A percentile compares a stretch with the other conserved stretches of the same genome.
Evolutionary conservation across 2,888 invertebrate species (phyloP).

Genomic region (Ligdia adustata): DNA sequence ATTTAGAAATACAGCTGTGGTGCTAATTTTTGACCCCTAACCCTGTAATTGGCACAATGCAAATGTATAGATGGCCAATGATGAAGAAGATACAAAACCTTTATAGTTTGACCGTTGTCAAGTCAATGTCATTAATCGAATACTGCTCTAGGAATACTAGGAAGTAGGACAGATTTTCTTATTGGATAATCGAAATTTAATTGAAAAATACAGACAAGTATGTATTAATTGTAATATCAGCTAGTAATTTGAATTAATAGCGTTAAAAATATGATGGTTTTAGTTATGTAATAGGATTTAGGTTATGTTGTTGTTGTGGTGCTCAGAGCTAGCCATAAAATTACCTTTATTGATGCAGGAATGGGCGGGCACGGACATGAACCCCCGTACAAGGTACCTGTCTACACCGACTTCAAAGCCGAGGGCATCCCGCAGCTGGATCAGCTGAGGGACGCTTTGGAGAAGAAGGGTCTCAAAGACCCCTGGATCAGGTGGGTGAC

Average conservation of each 20-base stretch:
- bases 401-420: slow-evolving; percentile 88
- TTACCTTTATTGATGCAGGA: slow-evolving; percentile 27
- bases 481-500: slow-evolving; percentile 91
- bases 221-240: neutral
- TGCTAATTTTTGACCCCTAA: too few relatives aligned
- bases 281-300: slow-evolving; percentile 49
- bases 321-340: neutral
- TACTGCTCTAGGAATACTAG: too few relatives aligned
- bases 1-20: too few relatives aligned
- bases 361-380: slow-evolving; percentile 73
- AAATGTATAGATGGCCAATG: too few relatives aligned
- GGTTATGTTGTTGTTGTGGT: slow-evolving; percentile 46
- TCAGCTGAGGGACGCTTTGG: slow-evolving; percentile 86
- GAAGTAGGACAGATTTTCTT: too few relatives aligned
- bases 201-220: neutral
- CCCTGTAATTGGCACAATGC: too few relatives aligned
- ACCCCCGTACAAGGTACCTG: slow-evolving; percentile 87
- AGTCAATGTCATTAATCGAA: too few relatives aligned
- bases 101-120: too few relatives aligned
- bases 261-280: too few relatives aligned
- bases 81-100: too few relatives aligned
- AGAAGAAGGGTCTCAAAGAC: slow-evolving; percentile 89
- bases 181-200: too few relatives aligned
- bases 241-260: neutral
- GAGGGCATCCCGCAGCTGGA: slow-evolving; percentile 87